Percentiles rank a stretch among this genome's conserved stretches.
These are phyloP conservation scores for roundworm (Caenorhabditis elegans) DNA, from an alignment of 1,140 invertebrate species.

Conservation along the genomic window DNA sequence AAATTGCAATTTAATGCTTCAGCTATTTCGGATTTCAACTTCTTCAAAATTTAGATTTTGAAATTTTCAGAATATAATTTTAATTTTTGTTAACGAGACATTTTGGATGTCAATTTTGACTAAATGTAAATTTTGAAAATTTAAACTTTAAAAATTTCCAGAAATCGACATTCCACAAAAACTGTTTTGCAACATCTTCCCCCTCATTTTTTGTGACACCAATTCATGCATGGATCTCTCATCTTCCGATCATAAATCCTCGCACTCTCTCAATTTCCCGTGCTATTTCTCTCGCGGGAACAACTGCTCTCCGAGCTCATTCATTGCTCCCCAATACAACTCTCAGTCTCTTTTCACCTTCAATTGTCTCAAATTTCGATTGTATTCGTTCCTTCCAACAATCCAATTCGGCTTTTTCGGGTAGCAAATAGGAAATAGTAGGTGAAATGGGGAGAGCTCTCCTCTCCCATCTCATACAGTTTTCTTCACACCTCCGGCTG, in stretches of 20 bases:
- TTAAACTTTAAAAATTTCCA: too few relatives aligned
- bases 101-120: too few relatives aligned
- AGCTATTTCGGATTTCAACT: too few relatives aligned
- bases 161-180: too few relatives aligned
- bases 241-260: neutral
- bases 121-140: too few relatives aligned
- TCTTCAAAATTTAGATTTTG: too few relatives aligned
- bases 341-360: neutral
- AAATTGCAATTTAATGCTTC: too few relatives aligned
- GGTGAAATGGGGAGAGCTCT: neutral
- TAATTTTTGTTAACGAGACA: too few relatives aligned
- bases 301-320: neutral
- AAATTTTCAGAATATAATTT: too few relatives aligned
- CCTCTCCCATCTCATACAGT: neutral
- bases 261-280: neutral
- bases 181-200: too few relatives aligned
- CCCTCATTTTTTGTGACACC: constrained; percentile 6
- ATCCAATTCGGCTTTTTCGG: neutral
- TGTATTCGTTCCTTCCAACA: neutral
- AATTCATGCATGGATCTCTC: neutral
- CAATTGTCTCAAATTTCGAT: constrained; percentile 33
- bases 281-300: neutral
- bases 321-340: neutral
- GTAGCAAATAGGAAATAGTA: constrained; percentile 23
- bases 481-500: constrained; percentile 29